Evolutionary conservation across 1,140 invertebrate species (phyloP).

Genomic region (Cryptotermes secundus): DNA sequence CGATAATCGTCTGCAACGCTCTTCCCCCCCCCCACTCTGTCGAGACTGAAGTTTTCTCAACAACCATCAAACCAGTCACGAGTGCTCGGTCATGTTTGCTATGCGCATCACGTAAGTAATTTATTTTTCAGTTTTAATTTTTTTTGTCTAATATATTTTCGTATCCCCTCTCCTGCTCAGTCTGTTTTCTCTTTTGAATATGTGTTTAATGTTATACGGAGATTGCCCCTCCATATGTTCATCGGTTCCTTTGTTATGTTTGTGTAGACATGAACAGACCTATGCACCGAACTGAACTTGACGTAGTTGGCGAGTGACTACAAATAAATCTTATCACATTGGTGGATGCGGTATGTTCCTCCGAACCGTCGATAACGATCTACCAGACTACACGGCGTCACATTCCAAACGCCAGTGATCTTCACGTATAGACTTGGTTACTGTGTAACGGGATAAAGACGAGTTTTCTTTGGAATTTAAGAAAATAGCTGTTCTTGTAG

Average conservation of each 20-base stretch:
- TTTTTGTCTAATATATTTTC: not conserved
- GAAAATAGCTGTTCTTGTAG: too few species aligned
- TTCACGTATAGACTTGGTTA: too few species aligned
- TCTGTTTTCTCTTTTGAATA: not conserved
- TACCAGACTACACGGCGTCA: too few species aligned
- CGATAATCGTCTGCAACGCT: not conserved
- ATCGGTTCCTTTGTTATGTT: not conserved
- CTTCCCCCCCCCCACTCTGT: not conserved
- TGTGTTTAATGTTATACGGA: not conserved
- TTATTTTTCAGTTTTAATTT: not conserved
- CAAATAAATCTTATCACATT: too few species aligned
- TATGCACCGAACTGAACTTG: not conserved
- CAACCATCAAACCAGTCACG: not conserved
- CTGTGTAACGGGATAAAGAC: too few species aligned
- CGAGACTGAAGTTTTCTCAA: not conserved
- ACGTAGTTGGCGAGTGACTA: not conserved
- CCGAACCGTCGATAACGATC: too few species aligned
- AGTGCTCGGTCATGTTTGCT: not conserved
- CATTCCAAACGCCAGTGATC: too few species aligned
- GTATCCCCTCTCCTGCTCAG: not conserved
- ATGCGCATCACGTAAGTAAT: slow-evolving; percentile 9
- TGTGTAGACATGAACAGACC: not conserved
- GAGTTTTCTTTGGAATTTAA: too few species aligned
- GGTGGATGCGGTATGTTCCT: too few species aligned
- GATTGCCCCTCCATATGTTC: not conserved